Evolutionary conservation across 1,140 invertebrate species (phyloP), one percentile per base, ranked within the genome.

Genomic region (Aphelinus atriplicis): DNA sequence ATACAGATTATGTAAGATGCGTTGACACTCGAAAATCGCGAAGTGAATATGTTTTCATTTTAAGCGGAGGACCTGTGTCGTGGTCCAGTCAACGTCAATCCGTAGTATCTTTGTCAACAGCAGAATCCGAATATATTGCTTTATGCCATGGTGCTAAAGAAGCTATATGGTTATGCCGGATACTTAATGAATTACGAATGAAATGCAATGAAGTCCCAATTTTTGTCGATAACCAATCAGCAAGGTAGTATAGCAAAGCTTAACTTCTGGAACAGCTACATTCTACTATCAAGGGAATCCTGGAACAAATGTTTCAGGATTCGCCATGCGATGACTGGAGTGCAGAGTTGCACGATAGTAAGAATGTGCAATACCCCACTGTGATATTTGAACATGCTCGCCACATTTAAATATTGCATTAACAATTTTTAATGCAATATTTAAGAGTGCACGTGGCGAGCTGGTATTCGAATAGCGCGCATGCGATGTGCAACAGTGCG

Each of bases 101-200:
- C n/a, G 26, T 69, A 46, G 76, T 72, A n/a, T 9, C 72, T 2
- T 7, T 77, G 3, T 75, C 65, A 53, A 84, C 82, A 3, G 50
- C 61, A 4, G 70, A 75, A 55, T 9, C 72, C 6, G 75, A 79
- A 55, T 79, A 77, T 65, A 70, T 77, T n/a, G 75, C 78, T 2
- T 48, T 74, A 7, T 7, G 57, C 3, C n/a, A 60, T 3, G 78
- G 53, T 3, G 55, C 53, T 7, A 77, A 66, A 73, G 73, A 79
- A n/a, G 48, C 69, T 47, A n/a, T 73, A 1, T 77, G 73, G 78
- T 7, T 79, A 9, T 51, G 57, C 0, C 71, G 56, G n/a, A 48
- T 78, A 10, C 3, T 78, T 4, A 50, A 43, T 55, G 70, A 76
- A 42, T 50, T 76, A 57, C 45, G 56, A 53, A 10, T 74, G 6